phyloP scores from a whole-genome alignment of 1,140 invertebrate species.

The Caenorhabditis briggsae region DNA sequence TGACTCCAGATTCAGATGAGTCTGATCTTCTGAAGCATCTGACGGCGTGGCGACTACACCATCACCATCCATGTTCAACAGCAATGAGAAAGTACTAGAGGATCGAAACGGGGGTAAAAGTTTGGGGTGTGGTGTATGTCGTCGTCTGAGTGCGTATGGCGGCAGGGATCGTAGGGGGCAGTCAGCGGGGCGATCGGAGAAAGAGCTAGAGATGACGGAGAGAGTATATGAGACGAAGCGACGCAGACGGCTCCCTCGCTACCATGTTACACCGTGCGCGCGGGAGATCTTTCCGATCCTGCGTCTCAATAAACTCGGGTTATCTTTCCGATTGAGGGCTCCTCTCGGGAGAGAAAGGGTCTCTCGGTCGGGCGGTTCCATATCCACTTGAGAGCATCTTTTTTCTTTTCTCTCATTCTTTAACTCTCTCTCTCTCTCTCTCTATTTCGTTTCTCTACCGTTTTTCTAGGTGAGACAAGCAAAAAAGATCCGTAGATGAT shows the following conservation, averaged over 20 bases:
- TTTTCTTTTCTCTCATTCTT: not conserved
- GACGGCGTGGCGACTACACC: not conserved
- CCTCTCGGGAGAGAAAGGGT: not conserved
- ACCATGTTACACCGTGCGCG: slow-evolving; percentile 50
- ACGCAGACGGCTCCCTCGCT: slow-evolving; percentile 30
- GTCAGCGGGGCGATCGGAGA: slow-evolving; percentile 41
- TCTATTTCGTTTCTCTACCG: not conserved
- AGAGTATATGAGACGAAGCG: slow-evolving; percentile 33
- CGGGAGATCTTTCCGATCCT: slow-evolving; percentile 37
- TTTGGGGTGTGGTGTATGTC: slow-evolving; percentile 45
- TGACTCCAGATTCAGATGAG: slow-evolving; percentile 14
- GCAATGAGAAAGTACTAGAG: slow-evolving; percentile 34
- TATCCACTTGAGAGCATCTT: slow-evolving; percentile 54
- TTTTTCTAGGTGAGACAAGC: not conserved
- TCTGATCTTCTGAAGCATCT: not conserved
- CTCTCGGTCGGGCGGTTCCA: slow-evolving; percentile 44
- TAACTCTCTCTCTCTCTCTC: not conserved
- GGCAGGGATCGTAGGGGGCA: slow-evolving; percentile 33
- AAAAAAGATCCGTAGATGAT: too few relatives aligned
- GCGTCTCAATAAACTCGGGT: slow-evolving; percentile 49
- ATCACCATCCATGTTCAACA: not conserved
- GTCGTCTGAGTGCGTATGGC: slow-evolving; percentile 32
- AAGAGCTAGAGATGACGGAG: not conserved
- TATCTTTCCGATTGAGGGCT: slow-evolving; percentile 35
- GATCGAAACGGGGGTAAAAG: slow-evolving; percentile 1